Evolutionary conservation across 2,113 vertebrate species (phyloP), one percentile per base, ranked within the genome.

Genomic region (Oxyruncus cristatus): DNA sequence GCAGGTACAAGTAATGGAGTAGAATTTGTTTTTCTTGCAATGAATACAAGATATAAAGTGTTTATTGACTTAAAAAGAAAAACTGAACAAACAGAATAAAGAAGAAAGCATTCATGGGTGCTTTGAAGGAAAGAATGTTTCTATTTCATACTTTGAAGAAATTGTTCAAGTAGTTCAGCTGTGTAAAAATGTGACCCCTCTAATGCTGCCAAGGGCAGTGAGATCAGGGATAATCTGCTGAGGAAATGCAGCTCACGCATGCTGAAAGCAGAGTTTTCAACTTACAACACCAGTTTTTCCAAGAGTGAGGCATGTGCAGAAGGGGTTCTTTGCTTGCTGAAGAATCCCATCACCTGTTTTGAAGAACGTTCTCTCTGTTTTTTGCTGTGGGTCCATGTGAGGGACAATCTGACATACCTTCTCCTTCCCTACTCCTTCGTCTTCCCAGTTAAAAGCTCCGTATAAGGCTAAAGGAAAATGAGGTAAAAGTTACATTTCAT

Each of bases 71-170:
- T 90, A 80, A 88, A 94, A 96, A 85, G 87, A 47, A 79, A 92
- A 86, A 85, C 66, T 22, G 86, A 93, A 81, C 95, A 96, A 94
- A 97, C 91, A 94, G 89, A 97, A 81, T 96, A 88, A 88, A 90
- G 96, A 95, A 97, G 79, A 96, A 93, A 95, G 90, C 68, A 72
- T 92, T 79, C 95, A 88, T 11, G 50, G 90, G 55, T 89, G 56
- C 92, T 97, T 96, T 97, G 95, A 94, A 95, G 83, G 92, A 73
- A 96, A 90, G 95, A 88, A 88, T 94, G 90, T 88, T 96, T 96
- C 94, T 81, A 96, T 95, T 96, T 96, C 90, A 71, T 94, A 92
- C 95, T 96, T 96, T 84, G 92, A 96, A 96, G 92, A 92, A 96
- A 95, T 92, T 94, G 90, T 95, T 96, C 85, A 59, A 92, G 92